Percentiles rank a stretch among this genome's conserved stretches.
Conservation (phyloP, 2,888 invertebrate species). For the Caenorhabditis sp. region DNA sequence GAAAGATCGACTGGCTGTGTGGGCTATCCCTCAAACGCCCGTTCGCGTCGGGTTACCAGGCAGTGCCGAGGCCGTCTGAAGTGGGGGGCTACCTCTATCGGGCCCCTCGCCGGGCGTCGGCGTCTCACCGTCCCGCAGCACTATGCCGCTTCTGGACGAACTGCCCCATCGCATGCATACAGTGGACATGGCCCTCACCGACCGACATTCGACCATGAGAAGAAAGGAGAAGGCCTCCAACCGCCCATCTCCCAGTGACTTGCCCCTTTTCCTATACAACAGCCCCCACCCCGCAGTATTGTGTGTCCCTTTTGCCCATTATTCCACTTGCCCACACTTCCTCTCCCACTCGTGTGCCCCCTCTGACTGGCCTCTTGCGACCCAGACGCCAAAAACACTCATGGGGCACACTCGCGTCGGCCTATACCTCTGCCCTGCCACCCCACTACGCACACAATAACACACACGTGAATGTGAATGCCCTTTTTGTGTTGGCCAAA, state of each 20-base stretch:
- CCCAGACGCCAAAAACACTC: background rate
- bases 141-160: constrained; percentile 22
- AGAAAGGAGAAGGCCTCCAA: constrained; percentile 31
- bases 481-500: background rate
- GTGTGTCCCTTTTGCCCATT: constrained; percentile 23
- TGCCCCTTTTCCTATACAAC: constrained; percentile 14
- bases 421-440: constrained; percentile 19
- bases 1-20: constrained; percentile 32
- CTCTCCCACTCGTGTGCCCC: background rate
- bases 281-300: background rate
- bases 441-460: constrained; percentile 10
- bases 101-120: constrained; percentile 25
- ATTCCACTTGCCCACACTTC: constrained; percentile 22
- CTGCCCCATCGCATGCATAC: constrained; percentile 52
- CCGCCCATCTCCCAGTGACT: constrained; percentile 10
- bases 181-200: constrained; percentile 50
- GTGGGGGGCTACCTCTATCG: constrained; percentile 17
- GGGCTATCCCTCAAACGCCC: constrained; percentile 48
- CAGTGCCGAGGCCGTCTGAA: constrained; percentile 45
- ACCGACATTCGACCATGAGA: constrained; percentile 61
- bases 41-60: constrained; percentile 51
- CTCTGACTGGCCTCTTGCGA: background rate
- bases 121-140: constrained; percentile 13
- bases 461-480: no score
- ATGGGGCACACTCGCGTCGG: background rate